These are phyloP conservation scores for Pygoscelis antarcticus DNA, from an alignment of 2,113 vertebrate species.

Conservation along the genomic window DNA sequence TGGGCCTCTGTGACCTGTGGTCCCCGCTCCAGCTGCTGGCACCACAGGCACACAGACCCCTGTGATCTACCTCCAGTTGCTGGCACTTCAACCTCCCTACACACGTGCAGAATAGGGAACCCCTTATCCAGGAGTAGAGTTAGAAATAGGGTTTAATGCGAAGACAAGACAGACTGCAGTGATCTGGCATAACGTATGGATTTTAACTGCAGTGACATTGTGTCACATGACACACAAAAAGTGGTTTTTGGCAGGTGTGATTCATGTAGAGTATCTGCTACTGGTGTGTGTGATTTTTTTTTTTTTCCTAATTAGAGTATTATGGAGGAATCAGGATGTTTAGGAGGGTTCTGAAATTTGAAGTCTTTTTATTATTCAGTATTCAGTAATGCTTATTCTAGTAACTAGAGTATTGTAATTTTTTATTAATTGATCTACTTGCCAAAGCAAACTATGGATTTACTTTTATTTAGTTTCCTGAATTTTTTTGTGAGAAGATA, in stretches of 20 bases:
- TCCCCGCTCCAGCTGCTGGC: background rate
- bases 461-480: background rate
- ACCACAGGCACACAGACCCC: background rate
- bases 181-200: background rate
- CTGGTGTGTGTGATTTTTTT: background rate
- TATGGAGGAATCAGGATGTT: background rate
- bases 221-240: background rate
- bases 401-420: background rate
- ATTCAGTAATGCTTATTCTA: background rate
- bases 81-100: too few species aligned
- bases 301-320: background rate
- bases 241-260: background rate
- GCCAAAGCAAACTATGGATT: background rate
- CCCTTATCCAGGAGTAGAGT: background rate
- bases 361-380: background rate
- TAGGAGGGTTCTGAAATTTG: background rate
- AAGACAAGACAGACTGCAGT: background rate
- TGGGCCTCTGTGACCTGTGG: background rate
- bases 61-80: background rate
- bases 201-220: background rate
- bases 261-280: background rate
- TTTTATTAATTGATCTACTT: background rate
- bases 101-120: fast-evolving
- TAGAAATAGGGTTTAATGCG: background rate
- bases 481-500: background rate